Percentiles rank a stretch among this genome's conserved stretches.
Conservation (phyloP, 2,113 vertebrate genomes). For the Cnemophilus loriae region DNA sequence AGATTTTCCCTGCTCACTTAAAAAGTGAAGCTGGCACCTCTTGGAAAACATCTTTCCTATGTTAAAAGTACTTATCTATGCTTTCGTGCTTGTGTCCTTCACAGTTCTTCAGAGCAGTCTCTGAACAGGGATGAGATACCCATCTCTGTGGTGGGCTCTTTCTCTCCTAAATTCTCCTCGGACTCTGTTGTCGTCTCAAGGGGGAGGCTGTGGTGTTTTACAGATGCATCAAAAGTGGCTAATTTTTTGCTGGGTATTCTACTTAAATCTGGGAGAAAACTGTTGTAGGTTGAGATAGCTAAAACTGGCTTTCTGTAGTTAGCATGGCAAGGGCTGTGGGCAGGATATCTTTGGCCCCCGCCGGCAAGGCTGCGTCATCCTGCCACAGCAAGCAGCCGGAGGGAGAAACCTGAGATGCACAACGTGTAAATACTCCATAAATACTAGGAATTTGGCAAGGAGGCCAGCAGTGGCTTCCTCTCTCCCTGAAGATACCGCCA, state of each 20-base stretch:
- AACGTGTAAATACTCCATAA: conserved; percentile 48
- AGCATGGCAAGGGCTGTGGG: background rate
- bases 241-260: background rate
- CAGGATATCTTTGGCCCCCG: background rate
- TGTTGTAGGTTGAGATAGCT: background rate
- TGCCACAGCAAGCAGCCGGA: background rate
- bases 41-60: background rate
- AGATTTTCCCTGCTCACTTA: background rate
- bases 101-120: background rate
- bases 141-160: background rate
- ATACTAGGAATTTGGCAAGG: conserved; percentile 45
- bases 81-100: background rate
- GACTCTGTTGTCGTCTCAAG: background rate
- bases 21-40: background rate
- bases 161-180: background rate
- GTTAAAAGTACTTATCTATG: background rate
- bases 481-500: conserved; percentile 28
- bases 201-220: background rate
- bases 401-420: background rate
- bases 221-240: background rate
- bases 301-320: background rate
- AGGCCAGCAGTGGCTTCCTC: conserved; percentile 41
- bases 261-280: background rate
- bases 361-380: background rate
- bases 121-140: background rate